A percentile compares a stretch with the other conserved stretches of the same genome.
Conservation (phyloP, 1,140 invertebrate species). For the Drosophila lacertosa region DNA sequence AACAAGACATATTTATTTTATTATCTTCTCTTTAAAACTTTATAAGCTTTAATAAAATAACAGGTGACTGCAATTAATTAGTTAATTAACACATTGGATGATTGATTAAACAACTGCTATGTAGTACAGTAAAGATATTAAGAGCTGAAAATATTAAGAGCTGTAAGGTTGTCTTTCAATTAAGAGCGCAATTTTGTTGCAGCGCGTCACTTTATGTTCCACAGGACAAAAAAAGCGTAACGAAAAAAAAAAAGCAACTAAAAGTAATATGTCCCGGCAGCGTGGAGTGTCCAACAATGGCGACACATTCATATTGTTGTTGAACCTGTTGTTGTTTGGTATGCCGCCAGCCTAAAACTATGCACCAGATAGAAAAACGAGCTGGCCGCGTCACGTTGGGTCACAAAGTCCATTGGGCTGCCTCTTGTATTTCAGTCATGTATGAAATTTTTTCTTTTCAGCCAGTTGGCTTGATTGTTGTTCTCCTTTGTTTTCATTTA, state of each 20-base stretch:
- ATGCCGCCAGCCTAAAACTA: slow-evolving; percentile 38
- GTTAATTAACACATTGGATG: slow-evolving; percentile 5
- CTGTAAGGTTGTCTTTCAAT: slow-evolving; percentile 21
- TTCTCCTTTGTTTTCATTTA: slow-evolving; percentile 18
- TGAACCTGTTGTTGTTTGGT: slow-evolving; percentile 7
- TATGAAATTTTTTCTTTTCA: slow-evolving; percentile 74
- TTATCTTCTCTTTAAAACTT: not conserved
- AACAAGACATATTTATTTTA: slow-evolving; percentile 1
- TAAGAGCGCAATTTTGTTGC: slow-evolving; percentile 31
- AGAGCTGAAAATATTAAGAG: not conserved
- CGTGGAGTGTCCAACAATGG: slow-evolving; percentile 8
- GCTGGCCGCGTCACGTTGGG: not conserved
- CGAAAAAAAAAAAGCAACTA: slow-evolving; percentile 4
- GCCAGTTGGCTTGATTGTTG: slow-evolving; percentile 51
- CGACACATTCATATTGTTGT: slow-evolving; percentile 7
- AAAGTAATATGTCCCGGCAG: not conserved
- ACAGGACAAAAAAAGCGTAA: slow-evolving; percentile 6
- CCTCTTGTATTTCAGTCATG: slow-evolving; percentile 75
- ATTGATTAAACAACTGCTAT: too few species aligned
- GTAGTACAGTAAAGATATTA: too few species aligned
- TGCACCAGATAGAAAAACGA: slow-evolving; percentile 40
- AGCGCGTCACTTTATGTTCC: slow-evolving; percentile 5
- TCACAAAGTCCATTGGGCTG: not conserved
- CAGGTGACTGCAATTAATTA: slow-evolving; percentile 23
- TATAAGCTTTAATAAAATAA: not conserved